A percentile compares a stretch with the other conserved stretches of the same genome.
Evolutionary conservation across 1,140 invertebrate genomes (phyloP).

Genomic region (Tetramorium parvispinum): DNA sequence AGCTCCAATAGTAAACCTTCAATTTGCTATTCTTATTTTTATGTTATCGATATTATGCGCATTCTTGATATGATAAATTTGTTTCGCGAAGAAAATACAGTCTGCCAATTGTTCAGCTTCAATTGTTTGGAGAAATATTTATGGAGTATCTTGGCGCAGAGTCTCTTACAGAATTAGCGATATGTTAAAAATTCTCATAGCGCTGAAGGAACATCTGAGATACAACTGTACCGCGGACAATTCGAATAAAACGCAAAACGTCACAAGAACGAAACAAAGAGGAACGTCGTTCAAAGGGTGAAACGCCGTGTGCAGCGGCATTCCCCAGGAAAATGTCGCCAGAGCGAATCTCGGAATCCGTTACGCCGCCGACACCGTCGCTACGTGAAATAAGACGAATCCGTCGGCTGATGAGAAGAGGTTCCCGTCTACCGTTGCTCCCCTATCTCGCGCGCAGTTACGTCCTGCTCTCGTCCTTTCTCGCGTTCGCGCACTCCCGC

Average conservation of each 20-base stretch:
- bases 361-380: conserved; percentile 15
- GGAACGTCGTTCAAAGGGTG: not conserved
- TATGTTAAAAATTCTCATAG: not conserved
- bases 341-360: conserved; percentile 38
- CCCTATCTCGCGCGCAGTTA: conserved; percentile 13
- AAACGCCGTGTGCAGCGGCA: not conserved
- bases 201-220: not conserved
- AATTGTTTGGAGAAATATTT: not conserved
- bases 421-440: not conserved
- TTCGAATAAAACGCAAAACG: not conserved
- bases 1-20: not conserved
- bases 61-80: not conserved
- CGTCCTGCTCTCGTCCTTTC: conserved; percentile 17
- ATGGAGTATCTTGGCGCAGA: not conserved
- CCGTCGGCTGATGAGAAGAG: conserved; percentile 43
- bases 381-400: conserved; percentile 47
- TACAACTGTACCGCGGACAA: not conserved
- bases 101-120: not conserved
- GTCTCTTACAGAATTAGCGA: not conserved
- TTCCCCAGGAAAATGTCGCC: conserved; percentile 21
- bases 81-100: not conserved
- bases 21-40: not conserved
- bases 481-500: conserved; percentile 18
- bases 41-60: not conserved
- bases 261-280: too few relatives aligned